phyloP scores from a whole-genome alignment of 2,797 vertebrate species.

The Fringilla coelebs region DNA sequence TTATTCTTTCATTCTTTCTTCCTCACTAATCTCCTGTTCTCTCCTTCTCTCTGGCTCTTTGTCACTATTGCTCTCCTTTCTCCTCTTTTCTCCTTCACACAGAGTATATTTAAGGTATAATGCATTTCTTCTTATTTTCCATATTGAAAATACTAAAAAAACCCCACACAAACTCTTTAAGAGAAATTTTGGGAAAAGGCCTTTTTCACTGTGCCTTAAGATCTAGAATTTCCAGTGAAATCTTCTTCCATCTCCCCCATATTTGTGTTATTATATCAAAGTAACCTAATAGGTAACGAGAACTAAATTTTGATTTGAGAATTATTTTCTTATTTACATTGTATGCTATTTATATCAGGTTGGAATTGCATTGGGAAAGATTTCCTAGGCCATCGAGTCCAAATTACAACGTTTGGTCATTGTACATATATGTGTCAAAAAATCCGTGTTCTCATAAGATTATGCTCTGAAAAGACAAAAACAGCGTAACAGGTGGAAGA shows the following conservation, averaged over 20 bases:
- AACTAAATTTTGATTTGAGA: neutral
- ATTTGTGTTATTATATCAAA: neutral
- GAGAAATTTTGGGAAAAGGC: neutral
- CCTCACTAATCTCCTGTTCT: neutral
- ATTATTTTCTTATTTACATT: neutral
- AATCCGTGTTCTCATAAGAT: neutral
- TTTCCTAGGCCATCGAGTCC: rapidly evolving
- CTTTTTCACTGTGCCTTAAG: neutral
- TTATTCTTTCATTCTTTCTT: neutral
- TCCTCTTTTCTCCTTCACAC: neutral
- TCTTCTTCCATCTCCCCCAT: neutral
- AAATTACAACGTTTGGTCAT: neutral
- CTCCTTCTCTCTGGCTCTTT: neutral
- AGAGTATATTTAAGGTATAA: neutral
- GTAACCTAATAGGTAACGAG: neutral
- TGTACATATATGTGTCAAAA: neutral
- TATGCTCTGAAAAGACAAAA: neutral
- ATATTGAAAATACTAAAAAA: neutral
- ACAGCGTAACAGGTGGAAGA: neutral
- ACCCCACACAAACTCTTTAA: rapidly evolving
- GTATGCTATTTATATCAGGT: neutral
- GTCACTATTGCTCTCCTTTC: neutral
- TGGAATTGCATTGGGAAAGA: neutral
- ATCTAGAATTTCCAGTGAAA: neutral
- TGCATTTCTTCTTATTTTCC: neutral